Conservation (phyloP, 2,888 invertebrate genomes). For the Rhyacophila evoluta region DNA sequence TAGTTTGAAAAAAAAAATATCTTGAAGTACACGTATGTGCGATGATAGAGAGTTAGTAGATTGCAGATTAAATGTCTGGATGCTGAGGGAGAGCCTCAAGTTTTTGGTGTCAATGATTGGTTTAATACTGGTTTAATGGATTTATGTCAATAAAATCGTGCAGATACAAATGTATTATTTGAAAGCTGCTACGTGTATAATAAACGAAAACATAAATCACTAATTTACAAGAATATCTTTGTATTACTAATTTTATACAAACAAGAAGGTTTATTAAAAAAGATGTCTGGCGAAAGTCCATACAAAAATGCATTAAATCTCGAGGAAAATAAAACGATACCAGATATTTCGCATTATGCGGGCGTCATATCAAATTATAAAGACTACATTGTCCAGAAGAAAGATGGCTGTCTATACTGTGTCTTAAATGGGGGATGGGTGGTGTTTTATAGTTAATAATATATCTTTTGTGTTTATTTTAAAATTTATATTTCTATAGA, state of each 20-base stretch:
- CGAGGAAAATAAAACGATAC: not conserved
- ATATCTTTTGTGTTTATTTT: not conserved
- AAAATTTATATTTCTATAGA: not conserved
- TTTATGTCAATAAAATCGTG: too few relatives aligned
- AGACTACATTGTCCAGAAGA: not conserved
- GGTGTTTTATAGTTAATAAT: not conserved
- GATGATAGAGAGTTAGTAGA: too few relatives aligned
- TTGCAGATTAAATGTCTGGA: too few relatives aligned
- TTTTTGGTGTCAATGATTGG: too few relatives aligned
- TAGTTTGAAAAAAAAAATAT: too few relatives aligned
- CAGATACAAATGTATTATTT: too few relatives aligned
- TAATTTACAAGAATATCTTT: too few relatives aligned
- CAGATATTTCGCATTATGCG: not conserved
- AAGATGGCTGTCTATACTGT: not conserved
- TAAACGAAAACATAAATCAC: too few relatives aligned
- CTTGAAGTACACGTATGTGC: too few relatives aligned
- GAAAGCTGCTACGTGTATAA: too few relatives aligned
- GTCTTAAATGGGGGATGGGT: not conserved
- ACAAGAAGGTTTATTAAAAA: not conserved
- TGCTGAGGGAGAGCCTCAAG: too few relatives aligned
- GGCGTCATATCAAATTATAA: conserved; percentile 15
- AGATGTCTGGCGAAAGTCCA: not conserved
- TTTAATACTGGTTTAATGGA: too few relatives aligned
- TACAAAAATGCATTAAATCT: not conserved
- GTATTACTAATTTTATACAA: not conserved